A percentile compares a stretch with the other conserved stretches of the same genome.
phyloP scores from a whole-genome alignment of 2,797 vertebrate species.

The Ficedula albicollis region DNA sequence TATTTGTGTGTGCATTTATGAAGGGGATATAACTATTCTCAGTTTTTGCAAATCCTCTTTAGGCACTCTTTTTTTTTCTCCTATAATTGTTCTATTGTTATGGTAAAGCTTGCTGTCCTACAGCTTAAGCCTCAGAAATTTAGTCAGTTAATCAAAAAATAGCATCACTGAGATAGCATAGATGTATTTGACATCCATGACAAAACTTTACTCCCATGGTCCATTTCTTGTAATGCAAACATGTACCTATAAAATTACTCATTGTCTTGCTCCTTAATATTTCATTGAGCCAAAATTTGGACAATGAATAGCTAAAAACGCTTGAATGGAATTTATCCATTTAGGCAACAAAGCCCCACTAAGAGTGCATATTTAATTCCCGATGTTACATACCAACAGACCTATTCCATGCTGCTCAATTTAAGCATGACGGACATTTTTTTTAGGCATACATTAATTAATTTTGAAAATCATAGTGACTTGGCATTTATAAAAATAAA shows the following conservation, averaged over 20 bases:
- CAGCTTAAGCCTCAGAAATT: background rate
- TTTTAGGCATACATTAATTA: background rate
- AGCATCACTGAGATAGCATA: background rate
- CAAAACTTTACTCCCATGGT: background rate
- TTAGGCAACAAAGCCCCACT: background rate
- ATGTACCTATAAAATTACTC: background rate
- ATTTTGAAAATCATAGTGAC: background rate
- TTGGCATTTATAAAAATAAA: slow-evolving; percentile 28
- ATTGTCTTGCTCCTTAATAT: background rate
- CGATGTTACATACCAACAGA: background rate
- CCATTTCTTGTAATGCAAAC: background rate
- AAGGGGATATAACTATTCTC: background rate
- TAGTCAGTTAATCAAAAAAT: background rate
- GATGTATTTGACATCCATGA: background rate
- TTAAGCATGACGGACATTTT: background rate
- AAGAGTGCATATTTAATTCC: background rate
- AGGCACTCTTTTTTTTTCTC: background rate
- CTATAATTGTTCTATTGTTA: background rate
- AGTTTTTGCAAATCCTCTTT: background rate
- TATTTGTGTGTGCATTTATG: background rate
- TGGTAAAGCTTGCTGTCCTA: background rate
- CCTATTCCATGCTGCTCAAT: background rate
- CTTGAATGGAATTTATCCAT: background rate
- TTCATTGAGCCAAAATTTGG: background rate
- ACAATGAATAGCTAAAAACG: background rate